These are phyloP conservation scores for Lagorchestes hirsutus DNA, from an alignment of 2,797 vertebrate genomes.

Conservation along the genomic window DNA sequence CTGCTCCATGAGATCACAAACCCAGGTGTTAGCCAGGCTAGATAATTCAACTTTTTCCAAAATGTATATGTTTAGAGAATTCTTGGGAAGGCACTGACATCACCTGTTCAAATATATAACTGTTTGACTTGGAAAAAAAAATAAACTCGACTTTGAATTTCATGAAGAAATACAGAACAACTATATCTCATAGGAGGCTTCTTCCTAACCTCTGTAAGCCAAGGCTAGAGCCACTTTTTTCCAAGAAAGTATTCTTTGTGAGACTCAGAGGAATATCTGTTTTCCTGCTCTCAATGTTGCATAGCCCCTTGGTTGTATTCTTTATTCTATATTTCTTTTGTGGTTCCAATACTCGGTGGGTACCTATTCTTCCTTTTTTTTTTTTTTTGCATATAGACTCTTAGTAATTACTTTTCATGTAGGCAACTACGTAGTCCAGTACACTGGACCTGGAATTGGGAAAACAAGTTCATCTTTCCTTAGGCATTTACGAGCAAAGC, in stretches of 20 bases:
- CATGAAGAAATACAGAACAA: slow-evolving; percentile 34
- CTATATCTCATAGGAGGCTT: slow-evolving; percentile 20
- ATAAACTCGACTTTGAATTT: slow-evolving; percentile 57
- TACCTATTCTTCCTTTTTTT: neutral
- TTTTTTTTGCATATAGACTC: neutral
- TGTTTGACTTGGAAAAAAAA: slow-evolving; percentile 58
- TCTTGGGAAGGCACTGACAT: slow-evolving; percentile 45
- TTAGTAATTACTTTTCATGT: neutral
- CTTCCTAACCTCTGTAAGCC: slow-evolving; percentile 40
- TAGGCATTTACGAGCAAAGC: neutral
- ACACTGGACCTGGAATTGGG: neutral
- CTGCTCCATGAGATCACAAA: slow-evolving; percentile 13
- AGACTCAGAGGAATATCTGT: neutral
- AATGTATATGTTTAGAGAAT: slow-evolving; percentile 51
- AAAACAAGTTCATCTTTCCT: neutral
- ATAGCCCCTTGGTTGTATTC: neutral
- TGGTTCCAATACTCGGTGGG: neutral
- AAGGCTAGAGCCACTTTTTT: neutral
- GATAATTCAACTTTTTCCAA: slow-evolving; percentile 40
- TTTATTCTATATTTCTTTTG: neutral
- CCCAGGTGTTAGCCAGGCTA: slow-evolving; percentile 25
- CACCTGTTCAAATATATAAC: slow-evolving; percentile 62
- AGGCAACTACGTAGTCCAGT: neutral
- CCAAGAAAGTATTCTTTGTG: neutral
- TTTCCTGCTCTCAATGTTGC: neutral